Evolutionary conservation across 2,888 invertebrate genomes (phyloP).

Genomic region (Synanthedon formicaeformis): DNA sequence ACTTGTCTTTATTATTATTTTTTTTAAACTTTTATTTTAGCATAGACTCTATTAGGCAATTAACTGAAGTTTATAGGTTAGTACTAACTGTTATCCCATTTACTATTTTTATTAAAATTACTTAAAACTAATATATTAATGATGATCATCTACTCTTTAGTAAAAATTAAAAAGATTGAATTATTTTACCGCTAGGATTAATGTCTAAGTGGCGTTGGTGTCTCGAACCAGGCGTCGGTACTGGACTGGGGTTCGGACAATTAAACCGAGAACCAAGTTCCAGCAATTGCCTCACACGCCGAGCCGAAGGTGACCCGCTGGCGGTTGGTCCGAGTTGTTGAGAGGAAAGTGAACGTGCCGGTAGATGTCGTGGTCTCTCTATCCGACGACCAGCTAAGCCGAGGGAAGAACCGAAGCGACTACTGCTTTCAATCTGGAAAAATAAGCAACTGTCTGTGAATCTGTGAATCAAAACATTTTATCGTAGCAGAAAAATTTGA

Average conservation of each 20-base stretch:
- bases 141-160: no score
- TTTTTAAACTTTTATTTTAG: no score
- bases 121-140: no score
- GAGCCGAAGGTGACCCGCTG: constrained; percentile 78
- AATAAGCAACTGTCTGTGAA: not conserved
- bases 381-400: constrained; percentile 68
- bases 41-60: no score
- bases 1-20: no score
- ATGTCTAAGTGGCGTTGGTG: constrained; percentile 87
- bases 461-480: no score
- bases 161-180: no score
- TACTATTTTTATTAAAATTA: no score
- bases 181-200: constrained; percentile 81
- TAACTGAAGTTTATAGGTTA: no score
- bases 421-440: constrained; percentile 66
- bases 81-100: no score
- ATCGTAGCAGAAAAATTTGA: no score
- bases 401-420: constrained; percentile 72
- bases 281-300: constrained; percentile 83
- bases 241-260: constrained; percentile 78
- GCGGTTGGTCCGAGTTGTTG: constrained; percentile 74
- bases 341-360: constrained; percentile 80
- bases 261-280: constrained; percentile 74
- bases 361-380: constrained; percentile 70
- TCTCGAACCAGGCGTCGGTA: constrained; percentile 83